Conservation (phyloP, 1,140 invertebrate genomes). For the Pygmarrhopalites habei region DNA sequence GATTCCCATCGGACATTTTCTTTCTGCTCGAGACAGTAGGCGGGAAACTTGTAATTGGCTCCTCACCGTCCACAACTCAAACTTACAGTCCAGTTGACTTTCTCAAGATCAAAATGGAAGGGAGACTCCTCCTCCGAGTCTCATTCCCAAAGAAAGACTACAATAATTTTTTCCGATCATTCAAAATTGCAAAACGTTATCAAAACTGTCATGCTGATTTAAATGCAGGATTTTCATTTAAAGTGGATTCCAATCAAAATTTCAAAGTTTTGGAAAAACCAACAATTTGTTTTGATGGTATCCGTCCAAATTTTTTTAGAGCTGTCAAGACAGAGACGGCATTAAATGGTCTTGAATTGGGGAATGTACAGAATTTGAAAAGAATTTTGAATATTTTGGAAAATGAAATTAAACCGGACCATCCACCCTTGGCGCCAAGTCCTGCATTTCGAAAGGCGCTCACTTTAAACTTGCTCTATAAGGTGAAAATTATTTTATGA, state of each 20-base stretch:
- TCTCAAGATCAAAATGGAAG: neutral
- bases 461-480: slow-evolving; percentile 45
- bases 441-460: slow-evolving; percentile 51
- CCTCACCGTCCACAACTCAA: neutral
- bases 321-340: slow-evolving; percentile 38
- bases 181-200: slow-evolving; percentile 33
- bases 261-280: slow-evolving; percentile 48
- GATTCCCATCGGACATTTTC: slow-evolving; percentile 43
- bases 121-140: slow-evolving; percentile 21
- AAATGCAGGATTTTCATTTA: slow-evolving; percentile 57
- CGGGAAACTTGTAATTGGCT: slow-evolving; percentile 42
- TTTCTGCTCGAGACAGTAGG: neutral
- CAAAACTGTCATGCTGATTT: slow-evolving; percentile 65
- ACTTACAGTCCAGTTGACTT: neutral
- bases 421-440: slow-evolving; percentile 54
- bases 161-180: slow-evolving; percentile 14
- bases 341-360: slow-evolving; percentile 25
- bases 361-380: slow-evolving; percentile 48
- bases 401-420: slow-evolving; percentile 56
- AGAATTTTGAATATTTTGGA: slow-evolving; percentile 53
- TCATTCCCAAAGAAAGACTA: slow-evolving; percentile 40
- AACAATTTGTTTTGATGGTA: slow-evolving; percentile 60
- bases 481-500: slow-evolving; percentile 44
- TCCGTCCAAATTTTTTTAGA: too few relatives aligned
- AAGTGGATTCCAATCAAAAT: slow-evolving; percentile 48